Percentiles rank a stretch among this genome's conserved stretches.
Evolutionary conservation across 2,797 vertebrate species (phyloP).

Genomic region (Perdix hodgsoniae): DNA sequence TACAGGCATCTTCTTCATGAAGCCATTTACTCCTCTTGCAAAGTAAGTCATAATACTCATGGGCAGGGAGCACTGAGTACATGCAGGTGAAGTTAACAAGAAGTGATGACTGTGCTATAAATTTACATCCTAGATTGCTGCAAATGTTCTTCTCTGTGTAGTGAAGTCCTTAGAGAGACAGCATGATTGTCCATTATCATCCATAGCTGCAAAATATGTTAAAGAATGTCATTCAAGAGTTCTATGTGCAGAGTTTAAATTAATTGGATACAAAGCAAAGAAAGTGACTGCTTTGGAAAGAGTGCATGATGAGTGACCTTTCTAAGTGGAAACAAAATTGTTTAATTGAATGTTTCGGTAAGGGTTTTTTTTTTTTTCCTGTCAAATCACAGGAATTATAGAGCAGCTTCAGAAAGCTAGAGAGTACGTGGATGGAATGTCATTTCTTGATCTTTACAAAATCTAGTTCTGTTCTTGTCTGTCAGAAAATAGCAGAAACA

Average conservation of each 20-base stretch:
- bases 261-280: slow-evolving; percentile 7
- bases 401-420: neutral
- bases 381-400: neutral
- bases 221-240: slow-evolving; percentile 4
- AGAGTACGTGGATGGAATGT: neutral
- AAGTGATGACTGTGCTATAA: neutral
- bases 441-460: neutral
- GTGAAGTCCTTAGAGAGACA: neutral
- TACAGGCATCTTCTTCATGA: neutral
- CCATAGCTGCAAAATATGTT: neutral
- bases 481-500: neutral
- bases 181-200: neutral
- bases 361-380: neutral
- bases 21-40: neutral
- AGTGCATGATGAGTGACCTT: neutral
- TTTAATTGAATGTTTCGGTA: slow-evolving; percentile 39
- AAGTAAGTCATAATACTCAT: neutral
- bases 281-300: neutral
- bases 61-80: neutral
- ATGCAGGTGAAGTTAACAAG: neutral
- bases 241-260: slow-evolving; percentile 13
- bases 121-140: neutral
- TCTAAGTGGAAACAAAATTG: slow-evolving; percentile 9
- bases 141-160: neutral
- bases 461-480: neutral